These are phyloP conservation scores for Arvicola amphibius DNA, from an alignment of 2,797 vertebrate genomes.

Conservation along the genomic window DNA sequence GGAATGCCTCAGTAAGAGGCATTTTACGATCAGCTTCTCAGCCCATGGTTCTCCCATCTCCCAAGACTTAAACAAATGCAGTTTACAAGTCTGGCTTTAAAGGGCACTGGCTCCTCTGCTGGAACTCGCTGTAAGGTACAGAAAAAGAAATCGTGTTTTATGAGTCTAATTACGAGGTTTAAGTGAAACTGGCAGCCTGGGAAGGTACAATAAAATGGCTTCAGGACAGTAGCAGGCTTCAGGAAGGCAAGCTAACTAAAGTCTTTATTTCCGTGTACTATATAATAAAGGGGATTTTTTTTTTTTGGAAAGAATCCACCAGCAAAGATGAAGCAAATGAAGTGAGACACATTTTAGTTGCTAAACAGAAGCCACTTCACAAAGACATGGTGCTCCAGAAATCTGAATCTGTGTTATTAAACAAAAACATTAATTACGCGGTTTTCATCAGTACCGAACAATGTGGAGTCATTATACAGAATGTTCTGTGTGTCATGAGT, in stretches of 20 bases:
- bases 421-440: slow-evolving; percentile 74
- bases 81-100: slow-evolving; percentile 53
- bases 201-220: slow-evolving; percentile 78
- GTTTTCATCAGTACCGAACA: slow-evolving; percentile 58
- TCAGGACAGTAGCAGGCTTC: slow-evolving; percentile 66
- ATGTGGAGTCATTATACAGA: slow-evolving; percentile 35
- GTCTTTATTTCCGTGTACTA: slow-evolving; percentile 58
- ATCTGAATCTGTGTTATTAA: slow-evolving; percentile 69
- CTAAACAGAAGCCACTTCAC: slow-evolving; percentile 37
- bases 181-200: slow-evolving; percentile 76
- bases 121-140: slow-evolving; percentile 76
- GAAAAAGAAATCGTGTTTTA: slow-evolving; percentile 70
- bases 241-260: slow-evolving; percentile 72
- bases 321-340: slow-evolving; percentile 67
- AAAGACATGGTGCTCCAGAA: slow-evolving; percentile 60
- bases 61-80: slow-evolving; percentile 53
- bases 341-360: slow-evolving; percentile 38
- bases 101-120: slow-evolving; percentile 54
- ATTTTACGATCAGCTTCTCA: slow-evolving; percentile 31
- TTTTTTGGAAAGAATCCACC: slow-evolving; percentile 39
- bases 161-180: slow-evolving; percentile 80
- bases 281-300: slow-evolving; percentile 54
- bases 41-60: not conserved
- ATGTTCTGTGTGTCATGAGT: slow-evolving; percentile 38
- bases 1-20: not conserved